Percentiles rank a stretch among this genome's conserved stretches.
These are phyloP conservation scores for Alligator sinensis DNA, from an alignment of 2,113 vertebrate species.

Conservation along the genomic window DNA sequence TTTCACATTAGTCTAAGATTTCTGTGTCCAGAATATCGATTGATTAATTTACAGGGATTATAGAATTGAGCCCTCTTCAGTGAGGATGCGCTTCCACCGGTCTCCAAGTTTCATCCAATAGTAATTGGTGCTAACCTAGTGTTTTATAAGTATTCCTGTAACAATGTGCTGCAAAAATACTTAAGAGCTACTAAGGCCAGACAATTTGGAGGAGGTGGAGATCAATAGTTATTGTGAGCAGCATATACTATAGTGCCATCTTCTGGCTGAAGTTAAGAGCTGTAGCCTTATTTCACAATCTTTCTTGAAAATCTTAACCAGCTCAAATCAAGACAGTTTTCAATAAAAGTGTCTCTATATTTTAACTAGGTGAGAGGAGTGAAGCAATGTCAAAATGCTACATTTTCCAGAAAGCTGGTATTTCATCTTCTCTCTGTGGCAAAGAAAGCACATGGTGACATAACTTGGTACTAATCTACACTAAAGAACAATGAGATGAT, in stretches of 20 bases:
- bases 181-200: not conserved
- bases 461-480: not conserved
- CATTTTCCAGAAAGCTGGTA: not conserved
- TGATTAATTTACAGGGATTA: not conserved
- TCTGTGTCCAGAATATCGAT: not conserved
- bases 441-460: not conserved
- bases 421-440: not conserved
- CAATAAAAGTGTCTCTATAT: accelerated
- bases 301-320: not conserved
- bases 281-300: not conserved
- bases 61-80: not conserved
- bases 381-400: not conserved
- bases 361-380: accelerated
- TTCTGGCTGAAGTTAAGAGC: not conserved
- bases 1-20: not conserved
- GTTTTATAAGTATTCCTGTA: not conserved
- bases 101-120: not conserved
- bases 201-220: not conserved
- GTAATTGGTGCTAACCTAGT: not conserved
- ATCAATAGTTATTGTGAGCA: not conserved
- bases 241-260: not conserved
- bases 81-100: accelerated
- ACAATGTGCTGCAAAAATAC: not conserved
- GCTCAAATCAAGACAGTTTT: not conserved
- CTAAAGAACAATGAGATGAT: not conserved